Conservation (phyloP, 2,113 vertebrate genomes). For the Willisornis vidua region DNA sequence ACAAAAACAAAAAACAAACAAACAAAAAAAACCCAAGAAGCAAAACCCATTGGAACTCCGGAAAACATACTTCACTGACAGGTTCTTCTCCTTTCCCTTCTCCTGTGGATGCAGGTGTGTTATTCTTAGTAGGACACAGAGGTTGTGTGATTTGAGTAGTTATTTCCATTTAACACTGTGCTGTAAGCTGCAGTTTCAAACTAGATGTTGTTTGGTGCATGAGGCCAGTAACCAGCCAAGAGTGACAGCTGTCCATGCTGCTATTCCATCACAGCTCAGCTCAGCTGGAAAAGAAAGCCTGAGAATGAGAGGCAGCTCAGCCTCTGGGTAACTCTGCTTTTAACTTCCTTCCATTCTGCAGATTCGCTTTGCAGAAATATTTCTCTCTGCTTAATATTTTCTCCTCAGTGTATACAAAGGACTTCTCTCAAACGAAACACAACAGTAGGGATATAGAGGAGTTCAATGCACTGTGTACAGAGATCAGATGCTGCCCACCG, state of each 20-base stretch:
- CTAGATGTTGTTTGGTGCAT: neutral
- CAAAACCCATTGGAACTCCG: neutral
- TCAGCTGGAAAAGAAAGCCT: neutral
- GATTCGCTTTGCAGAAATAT: neutral
- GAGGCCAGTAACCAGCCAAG: neutral
- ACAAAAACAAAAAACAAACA: neutral
- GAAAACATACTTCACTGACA: neutral
- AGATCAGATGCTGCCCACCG: neutral
- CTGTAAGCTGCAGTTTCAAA: neutral
- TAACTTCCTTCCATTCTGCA: neutral
- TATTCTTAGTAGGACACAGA: neutral
- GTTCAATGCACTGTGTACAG: neutral
- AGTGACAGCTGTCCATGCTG: neutral
- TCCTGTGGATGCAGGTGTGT: neutral
- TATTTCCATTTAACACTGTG: rapidly evolving
- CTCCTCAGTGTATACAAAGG: neutral
- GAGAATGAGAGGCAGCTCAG: neutral
- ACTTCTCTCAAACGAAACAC: neutral
- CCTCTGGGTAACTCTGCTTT: neutral
- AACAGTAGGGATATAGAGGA: neutral
- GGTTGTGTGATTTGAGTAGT: neutral
- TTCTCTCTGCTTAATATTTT: neutral
- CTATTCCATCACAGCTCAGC: neutral
- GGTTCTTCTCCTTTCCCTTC: neutral
- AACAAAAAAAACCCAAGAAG: neutral